Evolutionary conservation across 2,797 vertebrate species (phyloP).

Genomic region (Sebastes glaucus): DNA sequence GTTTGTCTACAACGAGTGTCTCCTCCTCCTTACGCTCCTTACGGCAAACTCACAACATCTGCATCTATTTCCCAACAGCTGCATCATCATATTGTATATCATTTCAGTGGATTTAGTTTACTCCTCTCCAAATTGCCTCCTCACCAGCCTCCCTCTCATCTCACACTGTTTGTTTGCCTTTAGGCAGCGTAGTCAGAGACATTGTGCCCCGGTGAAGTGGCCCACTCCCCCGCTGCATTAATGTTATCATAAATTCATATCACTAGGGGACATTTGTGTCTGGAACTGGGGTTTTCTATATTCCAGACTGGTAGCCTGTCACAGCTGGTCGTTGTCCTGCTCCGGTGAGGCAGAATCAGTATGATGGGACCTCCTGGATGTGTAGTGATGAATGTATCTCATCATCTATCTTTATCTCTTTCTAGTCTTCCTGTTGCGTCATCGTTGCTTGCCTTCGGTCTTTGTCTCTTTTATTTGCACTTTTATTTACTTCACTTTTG

Average conservation of each 20-base stretch:
- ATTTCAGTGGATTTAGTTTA: slow-evolving; percentile 21
- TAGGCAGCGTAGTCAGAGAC: slow-evolving; percentile 30
- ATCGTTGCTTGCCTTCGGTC: neutral
- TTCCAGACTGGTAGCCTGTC: slow-evolving; percentile 59
- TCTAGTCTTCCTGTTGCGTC: slow-evolving; percentile 22
- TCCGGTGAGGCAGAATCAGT: slow-evolving; percentile 22
- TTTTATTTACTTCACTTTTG: neutral
- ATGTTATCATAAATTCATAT: slow-evolving; percentile 56
- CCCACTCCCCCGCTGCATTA: slow-evolving; percentile 31
- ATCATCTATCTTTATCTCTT: slow-evolving; percentile 29
- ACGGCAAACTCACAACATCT: slow-evolving; percentile 16
- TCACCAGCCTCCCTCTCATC: slow-evolving; percentile 12
- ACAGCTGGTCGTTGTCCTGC: slow-evolving; percentile 40
- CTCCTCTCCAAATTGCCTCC: neutral
- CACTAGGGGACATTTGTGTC: slow-evolving; percentile 53
- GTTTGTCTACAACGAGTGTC: neutral
- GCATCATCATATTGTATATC: slow-evolving; percentile 19
- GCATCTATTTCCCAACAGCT: slow-evolving; percentile 25
- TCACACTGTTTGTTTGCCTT: slow-evolving; percentile 34
- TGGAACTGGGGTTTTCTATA: slow-evolving; percentile 37
- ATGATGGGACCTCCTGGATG: slow-evolving; percentile 28
- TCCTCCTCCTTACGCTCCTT: neutral
- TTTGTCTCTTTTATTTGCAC: slow-evolving; percentile 9
- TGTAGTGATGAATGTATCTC: slow-evolving; percentile 24
- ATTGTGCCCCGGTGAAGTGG: slow-evolving; percentile 15